Conservation (phyloP, 2,888 invertebrate species). For the Diloba caeruleocephala region DNA sequence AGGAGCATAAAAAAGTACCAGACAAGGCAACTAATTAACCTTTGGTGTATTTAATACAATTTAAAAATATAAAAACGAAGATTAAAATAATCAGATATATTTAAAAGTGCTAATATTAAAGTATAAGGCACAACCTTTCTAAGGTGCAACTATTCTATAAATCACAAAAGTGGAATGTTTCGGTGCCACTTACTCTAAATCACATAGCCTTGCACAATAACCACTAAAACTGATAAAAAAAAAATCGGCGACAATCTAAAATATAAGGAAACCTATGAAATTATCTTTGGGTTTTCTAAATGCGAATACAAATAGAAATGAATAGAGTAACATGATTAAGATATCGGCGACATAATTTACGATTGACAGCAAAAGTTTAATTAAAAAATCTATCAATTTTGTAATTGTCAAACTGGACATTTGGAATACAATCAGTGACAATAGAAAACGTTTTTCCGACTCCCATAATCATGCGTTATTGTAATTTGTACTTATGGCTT, state of each 20-base stretch:
- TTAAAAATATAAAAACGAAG: slow-evolving; percentile 59
- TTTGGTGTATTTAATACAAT: slow-evolving; percentile 64
- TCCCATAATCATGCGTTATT: slow-evolving; percentile 31
- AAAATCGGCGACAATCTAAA: slow-evolving; percentile 60
- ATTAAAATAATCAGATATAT: slow-evolving; percentile 53
- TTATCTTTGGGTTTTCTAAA: slow-evolving; percentile 81
- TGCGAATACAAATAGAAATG: slow-evolving; percentile 63
- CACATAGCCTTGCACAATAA: slow-evolving; percentile 80
- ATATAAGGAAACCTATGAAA: slow-evolving; percentile 64
- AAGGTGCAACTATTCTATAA: slow-evolving; percentile 74
- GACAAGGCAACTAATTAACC: slow-evolving; percentile 57
- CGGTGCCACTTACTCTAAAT: slow-evolving; percentile 83
- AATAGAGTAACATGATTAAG: slow-evolving; percentile 31
- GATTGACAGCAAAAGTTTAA: slow-evolving; percentile 25
- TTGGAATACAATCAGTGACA: slow-evolving; percentile 13
- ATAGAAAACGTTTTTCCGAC: slow-evolving; percentile 2
- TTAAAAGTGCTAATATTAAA: slow-evolving; percentile 54
- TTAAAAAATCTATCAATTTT: slow-evolving; percentile 43
- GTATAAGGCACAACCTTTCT: slow-evolving; percentile 55
- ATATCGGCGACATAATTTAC: slow-evolving; percentile 48
- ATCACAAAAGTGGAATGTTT: slow-evolving; percentile 87
- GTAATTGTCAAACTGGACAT: slow-evolving; percentile 50
- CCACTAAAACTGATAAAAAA: slow-evolving; percentile 60
- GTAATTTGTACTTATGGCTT: slow-evolving; percentile 59
- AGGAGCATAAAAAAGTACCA: slow-evolving; percentile 52